phyloP scores from a whole-genome alignment of 2,113 vertebrate genomes.

The Phalacrocorax pelagicus region DNA sequence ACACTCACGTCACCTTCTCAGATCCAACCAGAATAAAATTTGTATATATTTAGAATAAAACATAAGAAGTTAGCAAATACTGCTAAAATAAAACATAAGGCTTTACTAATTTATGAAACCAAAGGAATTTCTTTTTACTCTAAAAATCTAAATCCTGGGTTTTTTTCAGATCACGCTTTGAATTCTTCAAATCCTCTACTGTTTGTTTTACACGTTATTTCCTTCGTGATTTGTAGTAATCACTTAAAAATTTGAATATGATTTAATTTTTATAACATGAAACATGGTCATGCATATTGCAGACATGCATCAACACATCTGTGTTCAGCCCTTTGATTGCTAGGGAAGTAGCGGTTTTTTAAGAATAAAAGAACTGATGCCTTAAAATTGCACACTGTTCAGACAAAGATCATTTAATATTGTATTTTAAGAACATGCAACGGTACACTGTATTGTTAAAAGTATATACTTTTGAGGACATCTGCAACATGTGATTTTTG shows the following conservation, averaged over 20 bases:
- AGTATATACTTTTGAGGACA: background rate
- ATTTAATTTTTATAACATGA: background rate
- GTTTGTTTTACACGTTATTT: background rate
- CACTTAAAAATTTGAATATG: background rate
- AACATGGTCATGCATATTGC: background rate
- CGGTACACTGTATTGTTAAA: background rate
- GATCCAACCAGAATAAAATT: conserved; percentile 61
- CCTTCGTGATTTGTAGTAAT: background rate
- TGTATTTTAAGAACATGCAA: background rate
- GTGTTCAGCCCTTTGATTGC: background rate
- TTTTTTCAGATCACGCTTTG: background rate
- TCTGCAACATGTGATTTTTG: background rate
- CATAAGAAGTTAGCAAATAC: conserved; percentile 32
- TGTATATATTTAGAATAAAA: conserved; percentile 57
- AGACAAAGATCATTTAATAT: background rate
- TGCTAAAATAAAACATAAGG: conserved; percentile 21
- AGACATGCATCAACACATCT: conserved; percentile 12
- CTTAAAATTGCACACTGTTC: background rate
- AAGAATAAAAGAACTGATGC: background rate
- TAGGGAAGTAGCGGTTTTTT: background rate
- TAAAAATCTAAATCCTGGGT: background rate
- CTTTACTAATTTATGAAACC: conserved; percentile 24
- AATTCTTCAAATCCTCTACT: background rate
- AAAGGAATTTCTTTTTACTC: background rate
- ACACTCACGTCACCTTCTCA: conserved; percentile 20